These are phyloP conservation scores for Malthinus seriepunctatus DNA, from an alignment of 2,888 invertebrate genomes.

Conservation along the genomic window DNA sequence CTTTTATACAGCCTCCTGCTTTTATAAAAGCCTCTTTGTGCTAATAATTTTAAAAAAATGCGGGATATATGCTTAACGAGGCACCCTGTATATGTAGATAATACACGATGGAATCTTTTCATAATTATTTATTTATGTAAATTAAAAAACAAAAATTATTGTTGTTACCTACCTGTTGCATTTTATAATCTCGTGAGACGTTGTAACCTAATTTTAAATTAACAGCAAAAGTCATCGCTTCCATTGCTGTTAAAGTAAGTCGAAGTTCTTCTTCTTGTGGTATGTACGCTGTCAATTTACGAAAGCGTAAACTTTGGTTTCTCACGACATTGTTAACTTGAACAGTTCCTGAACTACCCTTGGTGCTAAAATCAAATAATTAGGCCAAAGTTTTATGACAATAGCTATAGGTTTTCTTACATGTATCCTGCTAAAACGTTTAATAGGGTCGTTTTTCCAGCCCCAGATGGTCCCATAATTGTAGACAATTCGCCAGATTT, in stretches of 20 bases:
- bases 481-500: conserved; percentile 84
- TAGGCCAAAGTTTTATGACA: neutral
- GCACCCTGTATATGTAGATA: no score
- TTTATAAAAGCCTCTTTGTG: no score
- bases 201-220: conserved; percentile 75
- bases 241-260: conserved; percentile 72
- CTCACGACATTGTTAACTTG: conserved; percentile 57
- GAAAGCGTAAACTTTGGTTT: conserved; percentile 79
- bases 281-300: conserved; percentile 79
- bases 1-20: no score
- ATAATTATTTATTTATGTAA: no score
- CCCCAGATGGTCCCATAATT: conserved; percentile 96
- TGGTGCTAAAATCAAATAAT: conserved; percentile 38
- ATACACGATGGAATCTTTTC: no score
- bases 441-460: conserved; percentile 89
- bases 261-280: conserved; percentile 79
- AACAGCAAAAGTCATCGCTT: conserved; percentile 78
- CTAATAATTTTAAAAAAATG: no score
- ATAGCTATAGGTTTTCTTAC: conserved; percentile 39
- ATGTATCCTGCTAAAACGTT: conserved; percentile 91
- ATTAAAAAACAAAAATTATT: no score
- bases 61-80: no score
- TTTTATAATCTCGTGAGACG: conserved; percentile 68
- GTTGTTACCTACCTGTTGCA: conserved; percentile 71
- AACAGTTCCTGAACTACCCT: conserved; percentile 48